Evolutionary conservation across 2,888 invertebrate genomes (phyloP).

Genomic region (Sthenelais limicola): DNA sequence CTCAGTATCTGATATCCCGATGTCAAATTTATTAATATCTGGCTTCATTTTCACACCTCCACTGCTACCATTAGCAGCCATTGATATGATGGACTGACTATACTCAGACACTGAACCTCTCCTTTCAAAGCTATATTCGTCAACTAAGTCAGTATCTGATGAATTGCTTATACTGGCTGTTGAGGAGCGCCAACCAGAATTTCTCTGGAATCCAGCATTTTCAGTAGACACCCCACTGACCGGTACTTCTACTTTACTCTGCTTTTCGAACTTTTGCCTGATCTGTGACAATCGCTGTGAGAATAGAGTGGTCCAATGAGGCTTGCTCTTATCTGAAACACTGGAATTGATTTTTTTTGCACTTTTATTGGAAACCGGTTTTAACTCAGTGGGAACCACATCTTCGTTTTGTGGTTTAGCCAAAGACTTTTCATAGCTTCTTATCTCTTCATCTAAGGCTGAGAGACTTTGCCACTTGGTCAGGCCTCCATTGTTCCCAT

Average conservation of each 20-base stretch:
- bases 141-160: background rate
- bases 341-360: constrained; percentile 2
- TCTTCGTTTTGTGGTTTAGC: background rate
- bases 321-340: too few relatives aligned
- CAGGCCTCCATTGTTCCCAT: background rate
- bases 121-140: background rate
- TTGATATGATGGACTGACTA: background rate
- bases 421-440: constrained; percentile 27
- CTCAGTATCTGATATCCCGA: too few relatives aligned
- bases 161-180: background rate
- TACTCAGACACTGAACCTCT: constrained; percentile 2
- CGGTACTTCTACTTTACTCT: constrained; percentile 21
- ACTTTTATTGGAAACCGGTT: background rate
- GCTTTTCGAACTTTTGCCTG: constrained; percentile 42
- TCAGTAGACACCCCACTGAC: background rate
- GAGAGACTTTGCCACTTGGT: constrained; percentile 40
- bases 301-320: constrained; percentile 43
- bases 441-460: constrained; percentile 29
- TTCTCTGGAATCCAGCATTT: background rate
- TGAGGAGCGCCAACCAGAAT: background rate
- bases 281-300: constrained; percentile 43
- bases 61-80: background rate
- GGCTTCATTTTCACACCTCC: background rate
- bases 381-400: background rate
- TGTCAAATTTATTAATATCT: too few relatives aligned